Percentiles rank a stretch among this genome's conserved stretches.
These are phyloP conservation scores for Meghimatium bilineatum DNA, from an alignment of 2,888 invertebrate genomes.

Conservation along the genomic window DNA sequence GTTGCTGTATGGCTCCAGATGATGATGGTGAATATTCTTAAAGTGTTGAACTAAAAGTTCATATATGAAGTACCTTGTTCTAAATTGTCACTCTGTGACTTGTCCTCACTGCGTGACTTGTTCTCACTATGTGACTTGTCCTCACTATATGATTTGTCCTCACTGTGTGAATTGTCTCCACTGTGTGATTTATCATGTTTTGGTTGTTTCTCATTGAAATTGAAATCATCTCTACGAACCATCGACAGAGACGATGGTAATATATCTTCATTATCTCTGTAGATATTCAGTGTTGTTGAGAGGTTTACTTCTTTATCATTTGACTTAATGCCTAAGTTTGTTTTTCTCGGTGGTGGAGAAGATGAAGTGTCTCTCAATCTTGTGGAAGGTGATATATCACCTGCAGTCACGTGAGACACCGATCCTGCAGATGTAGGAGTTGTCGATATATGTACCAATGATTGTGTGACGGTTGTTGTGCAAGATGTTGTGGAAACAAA, in stretches of 20 bases:
- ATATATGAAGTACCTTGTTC: not conserved
- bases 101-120: not conserved
- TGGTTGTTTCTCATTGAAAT: not conserved
- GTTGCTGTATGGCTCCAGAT: not conserved
- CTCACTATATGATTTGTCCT: not conserved
- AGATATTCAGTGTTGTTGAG: too few relatives aligned
- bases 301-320: not conserved
- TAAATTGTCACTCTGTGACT: not conserved
- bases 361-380: not conserved
- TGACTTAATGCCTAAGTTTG: not conserved
- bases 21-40: not conserved
- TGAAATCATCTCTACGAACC: not conserved
- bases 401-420: too few relatives aligned
- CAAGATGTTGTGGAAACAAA: not conserved
- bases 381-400: not conserved
- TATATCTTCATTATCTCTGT: not conserved
- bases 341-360: not conserved
- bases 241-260: not conserved
- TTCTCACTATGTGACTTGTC: not conserved
- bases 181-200: not conserved
- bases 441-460: not conserved
- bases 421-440: too few relatives aligned
- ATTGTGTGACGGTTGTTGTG: not conserved
- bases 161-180: not conserved
- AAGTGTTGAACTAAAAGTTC: not conserved